These are phyloP conservation scores for Spodoptera exigua DNA, from an alignment of 2,888 invertebrate species.

Conservation along the genomic window DNA sequence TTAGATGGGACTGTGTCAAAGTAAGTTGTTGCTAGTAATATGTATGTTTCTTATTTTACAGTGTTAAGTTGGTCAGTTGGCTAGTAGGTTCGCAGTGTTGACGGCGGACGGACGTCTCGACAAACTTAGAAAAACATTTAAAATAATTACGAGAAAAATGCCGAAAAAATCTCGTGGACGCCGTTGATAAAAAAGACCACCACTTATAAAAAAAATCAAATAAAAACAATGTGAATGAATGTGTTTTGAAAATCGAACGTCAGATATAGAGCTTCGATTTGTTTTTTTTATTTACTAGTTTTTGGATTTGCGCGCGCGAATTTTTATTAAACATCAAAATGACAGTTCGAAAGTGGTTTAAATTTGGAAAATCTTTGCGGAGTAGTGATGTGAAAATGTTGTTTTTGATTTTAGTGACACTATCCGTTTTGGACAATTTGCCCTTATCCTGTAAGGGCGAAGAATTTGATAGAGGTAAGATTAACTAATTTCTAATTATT, in stretches of 20 bases:
- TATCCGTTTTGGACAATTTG: slow-evolving; percentile 78
- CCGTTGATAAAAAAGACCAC: slow-evolving; percentile 39
- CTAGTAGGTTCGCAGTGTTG: slow-evolving; percentile 82
- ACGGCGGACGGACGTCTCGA: slow-evolving; percentile 72
- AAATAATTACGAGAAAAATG: slow-evolving; percentile 73
- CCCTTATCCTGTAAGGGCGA: slow-evolving; percentile 72
- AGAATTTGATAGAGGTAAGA: slow-evolving; percentile 76
- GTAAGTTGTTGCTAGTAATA: slow-evolving; percentile 73
- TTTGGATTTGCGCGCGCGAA: slow-evolving; percentile 70
- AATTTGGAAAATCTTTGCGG: slow-evolving; percentile 70
- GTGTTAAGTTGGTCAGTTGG: slow-evolving; percentile 88
- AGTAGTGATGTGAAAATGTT: slow-evolving; percentile 82
- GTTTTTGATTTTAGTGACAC: slow-evolving; percentile 77
- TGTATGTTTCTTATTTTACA: slow-evolving; percentile 89
- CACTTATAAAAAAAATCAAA: slow-evolving; percentile 53
- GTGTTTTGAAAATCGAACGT: slow-evolving; percentile 56
- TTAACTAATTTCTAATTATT: slow-evolving; percentile 6
- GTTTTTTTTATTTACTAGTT: slow-evolving; percentile 12
- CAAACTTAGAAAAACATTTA: slow-evolving; percentile 33
- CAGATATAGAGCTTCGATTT: slow-evolving; percentile 20
- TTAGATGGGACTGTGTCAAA: slow-evolving; percentile 68
- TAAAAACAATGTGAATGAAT: slow-evolving; percentile 75
- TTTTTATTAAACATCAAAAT: slow-evolving; percentile 75
- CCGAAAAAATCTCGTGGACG: slow-evolving; percentile 74
- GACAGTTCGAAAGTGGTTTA: slow-evolving; percentile 82